These are phyloP conservation scores for Xiphorhynchus erythropygius DNA, from an alignment of 2,797 vertebrate species.

Conservation along the genomic window DNA sequence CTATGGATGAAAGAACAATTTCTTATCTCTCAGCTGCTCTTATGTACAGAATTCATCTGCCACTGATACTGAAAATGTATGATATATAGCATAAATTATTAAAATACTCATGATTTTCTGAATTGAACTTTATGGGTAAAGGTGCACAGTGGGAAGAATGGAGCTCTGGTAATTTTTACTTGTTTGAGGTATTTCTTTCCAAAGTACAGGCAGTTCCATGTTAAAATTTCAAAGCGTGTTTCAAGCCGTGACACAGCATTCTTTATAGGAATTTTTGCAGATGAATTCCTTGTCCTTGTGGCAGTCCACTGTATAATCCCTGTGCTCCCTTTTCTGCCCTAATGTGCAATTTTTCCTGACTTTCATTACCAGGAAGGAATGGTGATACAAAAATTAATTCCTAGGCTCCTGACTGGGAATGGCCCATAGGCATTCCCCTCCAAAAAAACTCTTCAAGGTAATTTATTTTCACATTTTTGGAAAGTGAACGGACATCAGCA, in stretches of 20 bases:
- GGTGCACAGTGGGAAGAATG: background rate
- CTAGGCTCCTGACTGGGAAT: background rate
- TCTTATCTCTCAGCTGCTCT: background rate
- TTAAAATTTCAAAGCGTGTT: background rate
- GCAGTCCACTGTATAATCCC: background rate
- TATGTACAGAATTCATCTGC: background rate
- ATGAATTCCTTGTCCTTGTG: constrained; percentile 9
- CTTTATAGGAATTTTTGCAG: background rate
- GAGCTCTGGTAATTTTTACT: background rate
- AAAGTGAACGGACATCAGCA: background rate
- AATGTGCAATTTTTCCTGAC: background rate
- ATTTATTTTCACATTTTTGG: background rate
- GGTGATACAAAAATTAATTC: constrained; percentile 18
- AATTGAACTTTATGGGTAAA: background rate
- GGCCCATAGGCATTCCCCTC: background rate
- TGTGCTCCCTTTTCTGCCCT: background rate
- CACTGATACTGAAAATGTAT: background rate
- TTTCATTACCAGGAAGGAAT: constrained; percentile 9
- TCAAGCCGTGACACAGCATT: background rate
- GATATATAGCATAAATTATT: background rate
- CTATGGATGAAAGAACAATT: background rate
- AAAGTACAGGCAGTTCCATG: background rate
- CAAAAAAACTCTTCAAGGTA: background rate
- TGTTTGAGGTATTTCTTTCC: background rate
- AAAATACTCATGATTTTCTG: background rate